Percentiles rank a stretch among this genome's conserved stretches.
Conservation (phyloP, 2,113 vertebrate genomes). For the Sclerurus mexicanus region DNA sequence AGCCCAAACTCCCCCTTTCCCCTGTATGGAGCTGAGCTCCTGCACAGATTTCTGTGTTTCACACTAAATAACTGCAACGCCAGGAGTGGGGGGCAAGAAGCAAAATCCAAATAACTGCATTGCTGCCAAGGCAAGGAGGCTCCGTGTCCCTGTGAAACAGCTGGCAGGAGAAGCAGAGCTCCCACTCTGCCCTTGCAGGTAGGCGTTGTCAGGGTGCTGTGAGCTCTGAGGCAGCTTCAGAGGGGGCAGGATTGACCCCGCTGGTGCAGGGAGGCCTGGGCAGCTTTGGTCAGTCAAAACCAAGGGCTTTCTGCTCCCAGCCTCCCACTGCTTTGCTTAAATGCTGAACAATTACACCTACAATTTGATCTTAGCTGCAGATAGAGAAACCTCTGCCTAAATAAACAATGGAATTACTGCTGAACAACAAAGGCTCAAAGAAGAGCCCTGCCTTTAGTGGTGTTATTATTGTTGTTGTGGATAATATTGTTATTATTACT, state of each 20-base stretch:
- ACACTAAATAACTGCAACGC: not conserved
- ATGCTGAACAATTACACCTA: constrained; percentile 63
- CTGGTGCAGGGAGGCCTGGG: constrained; percentile 36
- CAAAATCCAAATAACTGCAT: not conserved
- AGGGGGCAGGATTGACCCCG: constrained; percentile 10
- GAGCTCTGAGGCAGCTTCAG: not conserved
- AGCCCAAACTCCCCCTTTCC: not conserved
- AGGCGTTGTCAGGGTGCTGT: constrained; percentile 14
- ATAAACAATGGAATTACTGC: constrained; percentile 67
- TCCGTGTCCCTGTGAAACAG: constrained; percentile 39
- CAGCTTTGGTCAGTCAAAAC: constrained; percentile 65
- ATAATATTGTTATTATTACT: not conserved
- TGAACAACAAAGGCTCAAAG: constrained; percentile 31
- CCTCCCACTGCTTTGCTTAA: constrained; percentile 46
- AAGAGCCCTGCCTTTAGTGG: constrained; percentile 24
- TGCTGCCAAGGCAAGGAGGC: constrained; percentile 26
- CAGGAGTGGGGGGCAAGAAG: not conserved
- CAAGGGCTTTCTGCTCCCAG: constrained; percentile 48
- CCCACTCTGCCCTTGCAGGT: constrained; percentile 31
- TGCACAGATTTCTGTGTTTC: not conserved
- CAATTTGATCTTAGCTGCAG: constrained; percentile 69
- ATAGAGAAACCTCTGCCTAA: constrained; percentile 69
- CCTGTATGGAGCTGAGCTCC: not conserved
- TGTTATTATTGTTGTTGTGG: constrained; percentile 1
- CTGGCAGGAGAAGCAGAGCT: constrained; percentile 7